Percentiles rank a stretch among this genome's conserved stretches.
Conservation (phyloP, 2,797 vertebrate genomes). For the Danio albolineatus region DNA sequence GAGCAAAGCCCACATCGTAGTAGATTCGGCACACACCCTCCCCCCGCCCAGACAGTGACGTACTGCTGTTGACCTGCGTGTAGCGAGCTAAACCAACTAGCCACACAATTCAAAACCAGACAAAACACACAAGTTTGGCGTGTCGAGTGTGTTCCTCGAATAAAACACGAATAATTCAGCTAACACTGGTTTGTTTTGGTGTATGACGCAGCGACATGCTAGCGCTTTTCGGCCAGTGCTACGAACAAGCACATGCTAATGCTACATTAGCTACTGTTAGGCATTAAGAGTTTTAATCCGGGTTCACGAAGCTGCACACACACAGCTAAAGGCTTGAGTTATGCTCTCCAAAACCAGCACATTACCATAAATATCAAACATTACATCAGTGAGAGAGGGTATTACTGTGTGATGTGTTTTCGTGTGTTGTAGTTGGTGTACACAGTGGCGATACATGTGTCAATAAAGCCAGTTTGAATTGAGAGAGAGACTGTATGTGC, state of each 20-base stretch:
- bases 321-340: not conserved
- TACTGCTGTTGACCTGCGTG: slow-evolving; percentile 35
- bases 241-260: slow-evolving; percentile 3
- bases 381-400: not conserved
- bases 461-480: not conserved
- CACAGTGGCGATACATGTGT: not conserved
- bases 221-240: not conserved
- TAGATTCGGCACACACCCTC: not conserved
- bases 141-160: too few relatives aligned
- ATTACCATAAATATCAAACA: not conserved
- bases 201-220: not conserved
- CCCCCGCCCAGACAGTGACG: slow-evolving; percentile 9
- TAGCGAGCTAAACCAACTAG: slow-evolving; percentile 40
- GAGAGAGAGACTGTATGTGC: not conserved
- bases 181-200: not conserved
- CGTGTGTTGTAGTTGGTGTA: not conserved
- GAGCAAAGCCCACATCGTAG: not conserved
- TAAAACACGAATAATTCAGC: not conserved
- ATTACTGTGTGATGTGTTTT: too few relatives aligned
- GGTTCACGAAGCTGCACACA: not conserved
- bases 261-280: not conserved
- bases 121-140: not conserved
- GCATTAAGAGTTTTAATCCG: not conserved
- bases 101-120: slow-evolving; percentile 1
- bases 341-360: not conserved